Percentiles rank a stretch among this genome's conserved stretches.
Evolutionary conservation across 35 echinoderm and acorn worm species (phyloP).

Genomic region (Lytechinus variegatus): DNA sequence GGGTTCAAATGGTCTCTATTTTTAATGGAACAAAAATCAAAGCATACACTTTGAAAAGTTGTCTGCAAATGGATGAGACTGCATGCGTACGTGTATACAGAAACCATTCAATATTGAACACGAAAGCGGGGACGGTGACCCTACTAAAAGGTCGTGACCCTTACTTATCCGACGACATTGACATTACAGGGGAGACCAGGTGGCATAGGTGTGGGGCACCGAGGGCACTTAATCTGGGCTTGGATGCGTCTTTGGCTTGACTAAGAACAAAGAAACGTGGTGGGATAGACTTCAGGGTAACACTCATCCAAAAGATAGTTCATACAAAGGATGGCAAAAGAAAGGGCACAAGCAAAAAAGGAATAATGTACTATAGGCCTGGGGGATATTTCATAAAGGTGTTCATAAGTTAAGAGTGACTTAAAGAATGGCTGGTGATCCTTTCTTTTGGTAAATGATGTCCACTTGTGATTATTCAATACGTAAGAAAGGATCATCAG

Average conservation of each 20-base stretch:
- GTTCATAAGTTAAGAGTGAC: too few relatives aligned
- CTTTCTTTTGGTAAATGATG: too few relatives aligned
- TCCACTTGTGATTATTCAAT: too few relatives aligned
- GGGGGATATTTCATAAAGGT: too few relatives aligned
- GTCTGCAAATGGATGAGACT: not conserved
- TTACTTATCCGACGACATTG: constrained; percentile 46
- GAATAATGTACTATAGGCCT: not conserved
- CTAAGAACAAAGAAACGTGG: not conserved
- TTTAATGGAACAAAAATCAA: not conserved
- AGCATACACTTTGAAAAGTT: not conserved
- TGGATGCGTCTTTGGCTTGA: not conserved
- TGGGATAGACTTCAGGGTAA: not conserved
- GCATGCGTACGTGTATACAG: not conserved
- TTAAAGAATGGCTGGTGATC: too few relatives aligned
- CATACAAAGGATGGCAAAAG: too few relatives aligned
- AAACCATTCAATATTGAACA: not conserved
- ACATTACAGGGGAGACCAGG: constrained; percentile 19
- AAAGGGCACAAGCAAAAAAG: not conserved
- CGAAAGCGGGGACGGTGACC: not conserved
- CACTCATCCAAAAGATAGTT: not conserved
- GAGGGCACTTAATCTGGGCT: not conserved
- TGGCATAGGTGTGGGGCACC: constrained; percentile 24
- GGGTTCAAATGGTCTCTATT: not conserved
- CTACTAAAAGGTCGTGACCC: constrained; percentile 20
- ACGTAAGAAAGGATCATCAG: too few relatives aligned